A percentile compares a stretch with the other conserved stretches of the same genome.
Evolutionary conservation across 2,888 invertebrate species (phyloP).

Genomic region (Andrena minutula): DNA sequence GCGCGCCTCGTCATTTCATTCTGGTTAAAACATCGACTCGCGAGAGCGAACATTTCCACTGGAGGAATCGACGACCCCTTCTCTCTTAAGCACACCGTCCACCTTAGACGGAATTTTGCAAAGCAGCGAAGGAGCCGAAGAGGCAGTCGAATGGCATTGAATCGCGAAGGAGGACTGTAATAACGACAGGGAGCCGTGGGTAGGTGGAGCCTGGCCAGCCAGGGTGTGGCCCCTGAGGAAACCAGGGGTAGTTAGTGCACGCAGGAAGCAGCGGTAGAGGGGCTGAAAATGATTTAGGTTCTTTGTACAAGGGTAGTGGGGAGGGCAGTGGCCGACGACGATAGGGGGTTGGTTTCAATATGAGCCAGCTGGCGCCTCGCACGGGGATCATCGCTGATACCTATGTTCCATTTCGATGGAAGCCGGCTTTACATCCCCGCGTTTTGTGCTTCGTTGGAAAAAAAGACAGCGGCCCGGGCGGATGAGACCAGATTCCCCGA

Average conservation of each 20-base stretch:
- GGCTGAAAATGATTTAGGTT: conserved; percentile 79
- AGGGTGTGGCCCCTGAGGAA: conserved; percentile 81
- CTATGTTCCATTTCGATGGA: conserved; percentile 75
- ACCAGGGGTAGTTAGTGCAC: conserved; percentile 77
- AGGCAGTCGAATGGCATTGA: conserved; percentile 12
- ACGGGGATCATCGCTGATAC: conserved; percentile 80
- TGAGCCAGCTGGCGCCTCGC: conserved; percentile 82
- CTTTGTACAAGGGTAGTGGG: conserved; percentile 61
- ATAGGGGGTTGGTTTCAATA: conserved; percentile 80
- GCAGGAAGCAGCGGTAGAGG: conserved; percentile 67
- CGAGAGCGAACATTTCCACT: too few relatives aligned
- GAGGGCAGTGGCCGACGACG: conserved; percentile 60
- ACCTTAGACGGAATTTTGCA: not conserved
- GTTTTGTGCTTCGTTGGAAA: conserved; percentile 42
- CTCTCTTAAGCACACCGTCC: not conserved
- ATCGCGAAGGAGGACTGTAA: conserved; percentile 57
- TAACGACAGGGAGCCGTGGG: conserved; percentile 60
- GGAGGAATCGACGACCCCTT: too few relatives aligned
- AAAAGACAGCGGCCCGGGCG: conserved; percentile 50
- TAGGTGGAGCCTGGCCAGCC: conserved; percentile 79
- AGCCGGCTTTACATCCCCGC: conserved; percentile 68
- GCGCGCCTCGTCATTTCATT: too few relatives aligned
- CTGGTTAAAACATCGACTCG: too few relatives aligned
- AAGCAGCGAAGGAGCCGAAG: not conserved
- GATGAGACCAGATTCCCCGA: conserved; percentile 62